These are phyloP conservation scores for Lithosia quadra DNA, from an alignment of 2,888 invertebrate species.

Conservation along the genomic window DNA sequence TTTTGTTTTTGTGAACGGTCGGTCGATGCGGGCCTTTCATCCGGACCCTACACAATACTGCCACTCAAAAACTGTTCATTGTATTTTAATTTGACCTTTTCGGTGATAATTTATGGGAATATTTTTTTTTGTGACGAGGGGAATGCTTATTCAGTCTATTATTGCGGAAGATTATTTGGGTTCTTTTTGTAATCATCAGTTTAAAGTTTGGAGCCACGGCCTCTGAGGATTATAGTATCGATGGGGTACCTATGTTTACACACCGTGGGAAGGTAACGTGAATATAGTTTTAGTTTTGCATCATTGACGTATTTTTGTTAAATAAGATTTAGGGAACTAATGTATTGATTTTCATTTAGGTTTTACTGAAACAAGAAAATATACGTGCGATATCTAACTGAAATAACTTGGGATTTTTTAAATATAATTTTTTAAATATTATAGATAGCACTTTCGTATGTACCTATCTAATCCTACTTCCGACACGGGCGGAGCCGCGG, in stretches of 20 bases:
- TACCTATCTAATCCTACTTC: neutral
- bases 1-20: slow-evolving; percentile 84
- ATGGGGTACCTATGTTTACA: slow-evolving; percentile 50
- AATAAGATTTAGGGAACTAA: neutral
- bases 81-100: slow-evolving; percentile 88
- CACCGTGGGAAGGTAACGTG: slow-evolving; percentile 53
- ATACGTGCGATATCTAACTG: neutral
- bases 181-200: slow-evolving; percentile 76
- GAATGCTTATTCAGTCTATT: slow-evolving; percentile 84
- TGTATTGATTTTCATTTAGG: neutral
- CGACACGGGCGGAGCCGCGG: too few relatives aligned
- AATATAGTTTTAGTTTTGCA: neutral
- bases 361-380: neutral
- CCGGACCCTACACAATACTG: slow-evolving; percentile 84
- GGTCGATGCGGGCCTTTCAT: slow-evolving; percentile 84
- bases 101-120: slow-evolving; percentile 86
- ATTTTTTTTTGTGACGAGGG: slow-evolving; percentile 70
- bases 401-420: neutral
- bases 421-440: neutral
- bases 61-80: slow-evolving; percentile 87
- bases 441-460: neutral
- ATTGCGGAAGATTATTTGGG: slow-evolving; percentile 78
- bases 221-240: slow-evolving; percentile 48
- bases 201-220: slow-evolving; percentile 66
- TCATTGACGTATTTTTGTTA: neutral